These are phyloP conservation scores for Sylvia borin DNA, from an alignment of 2,797 vertebrate genomes.

Conservation along the genomic window DNA sequence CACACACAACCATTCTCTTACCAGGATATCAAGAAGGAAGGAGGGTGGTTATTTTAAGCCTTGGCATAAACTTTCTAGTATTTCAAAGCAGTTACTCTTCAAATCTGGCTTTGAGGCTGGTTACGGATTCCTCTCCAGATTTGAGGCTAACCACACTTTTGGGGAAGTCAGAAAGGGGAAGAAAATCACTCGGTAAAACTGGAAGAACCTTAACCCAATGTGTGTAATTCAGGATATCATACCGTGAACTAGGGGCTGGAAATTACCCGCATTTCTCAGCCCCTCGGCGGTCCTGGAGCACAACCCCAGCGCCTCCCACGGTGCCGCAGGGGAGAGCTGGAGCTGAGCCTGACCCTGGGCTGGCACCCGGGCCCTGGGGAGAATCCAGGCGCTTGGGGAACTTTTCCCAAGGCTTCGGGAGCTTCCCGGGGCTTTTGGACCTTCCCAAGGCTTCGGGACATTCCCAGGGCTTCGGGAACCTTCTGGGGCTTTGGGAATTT, in stretches of 20 bases:
- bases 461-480: background rate
- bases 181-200: background rate
- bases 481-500: background rate
- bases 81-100: background rate
- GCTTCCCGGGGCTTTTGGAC: background rate
- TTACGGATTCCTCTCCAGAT: background rate
- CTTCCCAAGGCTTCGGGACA: background rate
- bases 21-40: background rate
- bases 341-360: background rate
- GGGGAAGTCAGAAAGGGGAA: constrained; percentile 3
- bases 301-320: background rate
- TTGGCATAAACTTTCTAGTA: background rate
- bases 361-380: too few relatives aligned
- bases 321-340: background rate
- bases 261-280: rapidly evolving
- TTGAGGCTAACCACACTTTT: constrained; percentile 17
- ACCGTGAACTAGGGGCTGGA: background rate
- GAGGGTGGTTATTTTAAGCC: background rate
- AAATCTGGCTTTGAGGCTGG: background rate
- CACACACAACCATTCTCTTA: background rate
- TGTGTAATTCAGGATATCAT: background rate
- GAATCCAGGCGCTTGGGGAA: too few relatives aligned
- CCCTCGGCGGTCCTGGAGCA: rapidly evolving
- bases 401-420: background rate
- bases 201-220: background rate